These are phyloP conservation scores for Lates japonicus DNA, from an alignment of 2,797 vertebrate species.

Conservation along the genomic window DNA sequence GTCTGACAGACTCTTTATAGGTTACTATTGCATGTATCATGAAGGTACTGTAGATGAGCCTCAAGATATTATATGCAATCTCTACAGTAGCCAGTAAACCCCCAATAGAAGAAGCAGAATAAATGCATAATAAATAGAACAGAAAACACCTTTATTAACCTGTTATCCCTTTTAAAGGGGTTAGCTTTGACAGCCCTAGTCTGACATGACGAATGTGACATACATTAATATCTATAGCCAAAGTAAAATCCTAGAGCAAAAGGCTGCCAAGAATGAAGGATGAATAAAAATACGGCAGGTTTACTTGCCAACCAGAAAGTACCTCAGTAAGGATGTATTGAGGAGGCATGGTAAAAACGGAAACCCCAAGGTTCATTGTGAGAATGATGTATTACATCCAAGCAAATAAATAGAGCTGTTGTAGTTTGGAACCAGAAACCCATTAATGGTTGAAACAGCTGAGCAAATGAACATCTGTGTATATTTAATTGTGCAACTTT, in stretches of 20 bases:
- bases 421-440: background rate
- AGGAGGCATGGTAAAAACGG: background rate
- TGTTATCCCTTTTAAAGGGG: slow-evolving; percentile 3
- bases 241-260: slow-evolving; percentile 19
- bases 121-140: background rate
- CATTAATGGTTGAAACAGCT: slow-evolving; percentile 16
- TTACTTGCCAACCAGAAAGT: background rate
- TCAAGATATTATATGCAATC: background rate
- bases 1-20: background rate
- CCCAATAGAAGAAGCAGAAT: background rate
- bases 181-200: slow-evolving; percentile 15
- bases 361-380: background rate
- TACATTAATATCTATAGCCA: background rate
- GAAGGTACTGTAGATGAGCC: background rate
- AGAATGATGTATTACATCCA: slow-evolving; percentile 1
- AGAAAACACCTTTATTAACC: slow-evolving; percentile 3
- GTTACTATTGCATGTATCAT: background rate
- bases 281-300: background rate
- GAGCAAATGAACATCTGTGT: background rate
- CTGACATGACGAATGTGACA: slow-evolving; percentile 11
- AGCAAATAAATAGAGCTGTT: slow-evolving; percentile 17
- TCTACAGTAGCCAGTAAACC: background rate
- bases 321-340: background rate
- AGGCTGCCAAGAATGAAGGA: slow-evolving; percentile 4
- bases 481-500: background rate